These are phyloP conservation scores for Desmodus rotundus DNA, from an alignment of 2,113 vertebrate species.

Conservation along the genomic window DNA sequence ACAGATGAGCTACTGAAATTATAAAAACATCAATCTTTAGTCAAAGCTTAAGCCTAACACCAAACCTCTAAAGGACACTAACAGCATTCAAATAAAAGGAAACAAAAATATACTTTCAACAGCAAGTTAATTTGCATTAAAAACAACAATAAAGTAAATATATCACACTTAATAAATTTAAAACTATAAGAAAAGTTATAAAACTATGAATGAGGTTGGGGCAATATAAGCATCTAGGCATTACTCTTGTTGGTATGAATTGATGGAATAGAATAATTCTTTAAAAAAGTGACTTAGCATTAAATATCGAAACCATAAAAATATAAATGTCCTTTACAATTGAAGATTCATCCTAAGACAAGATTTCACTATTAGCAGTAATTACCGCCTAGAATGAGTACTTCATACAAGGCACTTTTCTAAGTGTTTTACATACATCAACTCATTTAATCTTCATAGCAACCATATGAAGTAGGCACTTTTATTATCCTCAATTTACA, in stretches of 20 bases:
- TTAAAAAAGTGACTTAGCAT: background rate
- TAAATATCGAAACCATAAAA: slow-evolving; percentile 2
- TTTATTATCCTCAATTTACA: no score
- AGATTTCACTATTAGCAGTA: background rate
- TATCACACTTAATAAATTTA: background rate
- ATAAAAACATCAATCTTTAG: background rate
- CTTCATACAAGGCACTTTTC: background rate
- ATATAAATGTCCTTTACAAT: background rate
- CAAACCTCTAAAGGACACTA: background rate
- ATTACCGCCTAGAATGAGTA: background rate
- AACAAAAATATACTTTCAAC: background rate
- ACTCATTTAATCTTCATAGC: no score
- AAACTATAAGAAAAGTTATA: background rate
- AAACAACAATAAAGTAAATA: background rate
- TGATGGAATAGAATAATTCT: background rate
- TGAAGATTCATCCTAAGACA: background rate
- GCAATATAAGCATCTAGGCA: background rate
- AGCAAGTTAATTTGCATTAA: slow-evolving; percentile 6
- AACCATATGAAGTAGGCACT: no score
- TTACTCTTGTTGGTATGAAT: background rate
- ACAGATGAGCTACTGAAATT: background rate
- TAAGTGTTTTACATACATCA: no score
- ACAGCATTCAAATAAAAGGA: background rate
- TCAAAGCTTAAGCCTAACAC: background rate
- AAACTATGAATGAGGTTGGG: background rate